These are phyloP conservation scores for Calliopsis andreniformis DNA, from an alignment of 1,140 invertebrate species.

Conservation along the genomic window DNA sequence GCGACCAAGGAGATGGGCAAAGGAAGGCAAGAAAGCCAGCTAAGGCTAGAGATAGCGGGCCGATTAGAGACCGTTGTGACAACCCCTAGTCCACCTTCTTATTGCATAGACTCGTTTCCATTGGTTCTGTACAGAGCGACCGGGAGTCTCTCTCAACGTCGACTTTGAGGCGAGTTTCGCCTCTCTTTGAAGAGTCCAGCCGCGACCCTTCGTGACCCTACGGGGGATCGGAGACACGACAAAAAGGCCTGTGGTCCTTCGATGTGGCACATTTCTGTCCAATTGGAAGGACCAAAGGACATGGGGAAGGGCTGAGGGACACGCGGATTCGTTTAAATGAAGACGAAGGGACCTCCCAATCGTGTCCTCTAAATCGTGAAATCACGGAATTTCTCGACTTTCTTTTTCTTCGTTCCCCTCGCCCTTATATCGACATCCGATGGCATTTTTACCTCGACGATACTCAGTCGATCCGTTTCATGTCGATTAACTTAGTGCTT, in stretches of 20 bases:
- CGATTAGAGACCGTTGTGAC: slow-evolving; percentile 56
- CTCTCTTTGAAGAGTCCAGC: slow-evolving; percentile 59
- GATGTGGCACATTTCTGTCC: slow-evolving; percentile 57
- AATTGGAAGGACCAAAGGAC: slow-evolving; percentile 50
- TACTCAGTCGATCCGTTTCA: slow-evolving; percentile 20
- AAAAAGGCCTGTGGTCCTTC: slow-evolving; percentile 61
- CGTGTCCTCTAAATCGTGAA: slow-evolving; percentile 45
- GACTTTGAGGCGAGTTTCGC: slow-evolving; percentile 55
- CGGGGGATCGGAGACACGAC: slow-evolving; percentile 38
- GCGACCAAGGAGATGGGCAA: neutral
- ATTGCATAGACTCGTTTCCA: slow-evolving; percentile 55
- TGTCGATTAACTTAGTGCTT: slow-evolving; percentile 33
- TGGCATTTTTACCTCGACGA: neutral
- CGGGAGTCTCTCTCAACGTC: slow-evolving; percentile 20
- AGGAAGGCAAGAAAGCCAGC: slow-evolving; percentile 30
- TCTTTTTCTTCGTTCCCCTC: neutral
- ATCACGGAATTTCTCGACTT: slow-evolving; percentile 38
- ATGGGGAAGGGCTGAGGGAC: slow-evolving; percentile 46
- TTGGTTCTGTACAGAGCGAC: slow-evolving; percentile 31
- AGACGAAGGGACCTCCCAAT: slow-evolving; percentile 52
- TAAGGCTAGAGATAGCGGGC: slow-evolving; percentile 36
- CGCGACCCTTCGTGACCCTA: slow-evolving; percentile 57
- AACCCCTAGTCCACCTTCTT: slow-evolving; percentile 53
- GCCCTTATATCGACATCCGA: neutral
- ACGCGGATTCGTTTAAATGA: slow-evolving; percentile 57